A percentile compares a stretch with the other conserved stretches of the same genome.
These are phyloP conservation scores for Limnephilus lunatus DNA, from an alignment of 2,888 invertebrate species.

Conservation along the genomic window DNA sequence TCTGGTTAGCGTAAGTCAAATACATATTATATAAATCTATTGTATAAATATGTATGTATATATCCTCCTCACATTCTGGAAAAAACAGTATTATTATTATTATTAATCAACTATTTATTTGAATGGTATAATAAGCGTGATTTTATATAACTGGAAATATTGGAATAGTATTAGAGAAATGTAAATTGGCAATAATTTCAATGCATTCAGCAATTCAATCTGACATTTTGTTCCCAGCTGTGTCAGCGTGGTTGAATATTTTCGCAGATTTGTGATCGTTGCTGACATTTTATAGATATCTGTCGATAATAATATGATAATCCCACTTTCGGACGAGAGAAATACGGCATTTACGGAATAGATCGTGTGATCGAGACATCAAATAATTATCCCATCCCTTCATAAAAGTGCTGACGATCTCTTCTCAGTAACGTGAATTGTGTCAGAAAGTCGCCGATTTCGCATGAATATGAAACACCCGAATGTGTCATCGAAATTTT, in stretches of 20 bases:
- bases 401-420: background rate
- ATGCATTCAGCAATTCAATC: no score
- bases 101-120: no score
- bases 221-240: no score
- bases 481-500: slow-evolving; percentile 43
- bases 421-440: background rate
- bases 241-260: background rate
- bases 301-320: background rate
- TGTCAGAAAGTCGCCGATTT: background rate
- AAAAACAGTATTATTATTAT: no score
- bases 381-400: slow-evolving; percentile 1
- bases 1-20: no score
- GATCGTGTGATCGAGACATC: background rate
- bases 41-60: no score
- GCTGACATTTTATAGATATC: background rate
- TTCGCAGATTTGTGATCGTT: background rate
- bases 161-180: no score
- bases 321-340: background rate
- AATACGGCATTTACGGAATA: background rate
- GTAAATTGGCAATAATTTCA: no score
- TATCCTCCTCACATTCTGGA: no score
- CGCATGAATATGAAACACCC: slow-evolving; percentile 8
- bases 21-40: no score
- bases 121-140: no score
- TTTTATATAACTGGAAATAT: no score